Evolutionary conservation across 2,888 invertebrate genomes (phyloP).

Genomic region (Melanotus villosus): DNA sequence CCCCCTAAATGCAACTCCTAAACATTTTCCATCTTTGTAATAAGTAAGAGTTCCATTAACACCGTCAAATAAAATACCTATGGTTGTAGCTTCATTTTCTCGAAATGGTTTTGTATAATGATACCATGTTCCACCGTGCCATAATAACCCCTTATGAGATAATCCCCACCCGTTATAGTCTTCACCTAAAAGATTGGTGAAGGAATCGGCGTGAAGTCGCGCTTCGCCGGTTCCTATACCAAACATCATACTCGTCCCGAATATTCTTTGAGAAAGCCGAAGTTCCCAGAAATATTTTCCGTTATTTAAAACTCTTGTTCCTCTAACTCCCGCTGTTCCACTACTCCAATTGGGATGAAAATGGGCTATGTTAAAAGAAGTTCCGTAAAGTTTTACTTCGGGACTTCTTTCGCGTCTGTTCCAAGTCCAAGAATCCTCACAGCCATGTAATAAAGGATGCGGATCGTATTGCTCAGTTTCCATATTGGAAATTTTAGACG

Average conservation of each 20-base stretch:
- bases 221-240: constrained; percentile 71
- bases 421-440: constrained; percentile 81
- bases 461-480: constrained; percentile 53
- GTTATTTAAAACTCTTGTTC: constrained; percentile 76
- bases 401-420: constrained; percentile 72
- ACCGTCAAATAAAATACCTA: constrained; percentile 80
- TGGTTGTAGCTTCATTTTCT: constrained; percentile 78
- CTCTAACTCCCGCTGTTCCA: constrained; percentile 80
- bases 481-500: constrained; percentile 47
- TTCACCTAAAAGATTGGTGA: constrained; percentile 81
- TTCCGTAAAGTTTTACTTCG: constrained; percentile 74
- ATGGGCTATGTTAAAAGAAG: constrained; percentile 73
- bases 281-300: constrained; percentile 79
- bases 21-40: constrained; percentile 78
- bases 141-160: constrained; percentile 80
- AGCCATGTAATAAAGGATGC: constrained; percentile 69
- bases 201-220: constrained; percentile 77
- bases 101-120: constrained; percentile 78
- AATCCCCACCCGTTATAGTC: constrained; percentile 80
- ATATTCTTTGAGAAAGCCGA: constrained; percentile 75
- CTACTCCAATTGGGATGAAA: constrained; percentile 85
- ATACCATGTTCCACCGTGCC: constrained; percentile 77
- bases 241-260: constrained; percentile 85
- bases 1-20: constrained; percentile 81
- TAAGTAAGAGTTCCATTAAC: constrained; percentile 78